These are phyloP conservation scores for Vanessa tameamea DNA, from an alignment of 1,140 invertebrate genomes.

Conservation along the genomic window DNA sequence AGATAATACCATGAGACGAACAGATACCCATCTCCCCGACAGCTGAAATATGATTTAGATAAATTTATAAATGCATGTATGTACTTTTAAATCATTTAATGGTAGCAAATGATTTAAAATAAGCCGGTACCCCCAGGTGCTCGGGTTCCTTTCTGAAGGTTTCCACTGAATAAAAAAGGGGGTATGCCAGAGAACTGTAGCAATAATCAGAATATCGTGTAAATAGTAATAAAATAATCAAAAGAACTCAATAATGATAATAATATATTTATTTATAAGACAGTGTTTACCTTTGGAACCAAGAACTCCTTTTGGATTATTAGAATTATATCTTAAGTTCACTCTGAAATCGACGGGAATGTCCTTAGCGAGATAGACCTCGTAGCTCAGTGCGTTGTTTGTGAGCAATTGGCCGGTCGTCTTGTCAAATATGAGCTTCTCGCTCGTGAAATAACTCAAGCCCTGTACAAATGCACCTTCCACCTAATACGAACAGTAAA, in stretches of 20 bases:
- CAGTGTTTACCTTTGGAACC: slow-evolving; percentile 87
- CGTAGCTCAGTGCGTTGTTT: slow-evolving; percentile 90
- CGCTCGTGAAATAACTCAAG: slow-evolving; percentile 88
- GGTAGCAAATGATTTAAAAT: no score
- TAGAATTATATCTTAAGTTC: slow-evolving; percentile 86
- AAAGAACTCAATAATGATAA: neutral
- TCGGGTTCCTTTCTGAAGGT: no score
- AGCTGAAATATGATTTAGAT: slow-evolving; percentile 48
- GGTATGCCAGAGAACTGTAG: no score
- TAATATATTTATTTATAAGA: slow-evolving; percentile 9
- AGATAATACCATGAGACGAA: slow-evolving; percentile 53
- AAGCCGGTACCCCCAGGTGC: no score
- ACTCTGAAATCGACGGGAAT: slow-evolving; percentile 91
- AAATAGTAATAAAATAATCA: no score
- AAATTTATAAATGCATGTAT: neutral
- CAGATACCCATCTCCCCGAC: slow-evolving; percentile 71
- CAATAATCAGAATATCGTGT: no score
- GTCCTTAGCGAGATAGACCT: slow-evolving; percentile 89
- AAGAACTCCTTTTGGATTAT: slow-evolving; percentile 88
- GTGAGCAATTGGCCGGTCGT: slow-evolving; percentile 86
- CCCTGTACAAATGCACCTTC: slow-evolving; percentile 95
- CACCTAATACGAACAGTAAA: slow-evolving; percentile 45
- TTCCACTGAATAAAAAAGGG: no score
- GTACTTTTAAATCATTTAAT: no score
- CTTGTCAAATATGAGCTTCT: slow-evolving; percentile 85